Percentiles rank a stretch among this genome's conserved stretches.
These are phyloP conservation scores for Harpagus bidentatus DNA, from an alignment of 2,113 vertebrate genomes.

Conservation along the genomic window DNA sequence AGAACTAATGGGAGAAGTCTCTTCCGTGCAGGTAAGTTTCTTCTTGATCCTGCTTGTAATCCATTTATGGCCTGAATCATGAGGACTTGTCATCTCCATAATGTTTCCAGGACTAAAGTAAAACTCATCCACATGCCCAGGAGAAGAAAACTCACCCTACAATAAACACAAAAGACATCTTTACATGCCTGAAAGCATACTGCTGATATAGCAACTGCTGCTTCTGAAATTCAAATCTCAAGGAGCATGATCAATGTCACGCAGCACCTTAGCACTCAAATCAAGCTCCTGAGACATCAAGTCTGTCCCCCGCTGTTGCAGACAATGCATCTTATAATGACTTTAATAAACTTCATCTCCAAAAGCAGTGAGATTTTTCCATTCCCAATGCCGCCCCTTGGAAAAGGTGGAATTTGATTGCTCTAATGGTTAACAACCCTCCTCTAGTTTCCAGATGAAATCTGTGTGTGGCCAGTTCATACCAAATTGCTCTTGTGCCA, in stretches of 20 bases:
- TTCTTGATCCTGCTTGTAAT: not conserved
- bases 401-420: not conserved
- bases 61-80: not conserved
- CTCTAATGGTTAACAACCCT: not conserved
- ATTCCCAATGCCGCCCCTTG: not conserved
- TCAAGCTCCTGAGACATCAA: not conserved
- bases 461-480: not conserved
- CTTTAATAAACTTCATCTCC: not conserved
- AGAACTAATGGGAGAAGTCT: not conserved
- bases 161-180: not conserved
- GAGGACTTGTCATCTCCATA: not conserved
- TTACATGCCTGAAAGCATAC: not conserved
- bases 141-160: slow-evolving; percentile 22
- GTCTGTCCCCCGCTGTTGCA: not conserved
- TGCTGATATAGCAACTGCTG: not conserved
- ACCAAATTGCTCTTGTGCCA: not conserved
- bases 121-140: slow-evolving; percentile 11
- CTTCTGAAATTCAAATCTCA: slow-evolving; percentile 41
- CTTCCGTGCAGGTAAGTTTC: not conserved
- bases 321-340: not conserved
- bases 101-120: not conserved
- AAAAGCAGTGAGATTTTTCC: not conserved
- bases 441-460: not conserved
- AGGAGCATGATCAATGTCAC: slow-evolving; percentile 8
- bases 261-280: not conserved